Base-by-base conservation (phyloP, 35 echinoderm and acorn worm species). In the Eucidaris tribuloides region DNA sequence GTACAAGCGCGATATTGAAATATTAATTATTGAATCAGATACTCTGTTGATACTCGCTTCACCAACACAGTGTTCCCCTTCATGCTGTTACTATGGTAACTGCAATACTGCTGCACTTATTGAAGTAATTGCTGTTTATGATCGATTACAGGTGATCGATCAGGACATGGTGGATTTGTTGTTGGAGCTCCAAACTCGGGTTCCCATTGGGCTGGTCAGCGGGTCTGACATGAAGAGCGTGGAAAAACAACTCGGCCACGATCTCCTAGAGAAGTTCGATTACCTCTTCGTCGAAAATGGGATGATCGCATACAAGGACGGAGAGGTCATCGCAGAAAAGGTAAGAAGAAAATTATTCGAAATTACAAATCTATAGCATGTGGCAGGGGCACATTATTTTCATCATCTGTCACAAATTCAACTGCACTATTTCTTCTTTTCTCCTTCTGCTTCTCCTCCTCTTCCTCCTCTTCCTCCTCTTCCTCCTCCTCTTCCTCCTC, bases 201-300 rank as follows among this genome's bases (percentile, higher is more conserved):
- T 38, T 41, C 68, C 68, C n/a, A 74, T 74, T 40, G 68, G 68
- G 9, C 17, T 74, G 68, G 44, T 74, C 68, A 44, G 35, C 15
- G 68, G 68, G 35, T 74, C 68, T 15, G 68, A 74, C 38, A 38
- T 74, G 15, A 74, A 74, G 68, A 74, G 68, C 40, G 68, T 44
- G 11, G 68, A 74, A 20, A 19, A 44, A 11, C 68, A 74, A 74
- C 68, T 74, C 37, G 68, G 68, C 2, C 68, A 74, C 38, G 68
- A 74, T 41, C 38, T 74, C 35, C 34, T 42, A 3, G 35, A 74
- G 68, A 74, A 7, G 23, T 74, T 74, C 37, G 38, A 74, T 24
- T 74, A 74, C 68, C 35, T 74, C 15, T 74, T 74, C 68, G 68
- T 43, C 24, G 68, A 74, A 40, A 74, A 74, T 40, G 68, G 68